A percentile compares a stretch with the other conserved stretches of the same genome.
These are phyloP conservation scores for Brienomyrus brachyistius DNA, from an alignment of 2,113 vertebrate species.

Conservation along the genomic window DNA sequence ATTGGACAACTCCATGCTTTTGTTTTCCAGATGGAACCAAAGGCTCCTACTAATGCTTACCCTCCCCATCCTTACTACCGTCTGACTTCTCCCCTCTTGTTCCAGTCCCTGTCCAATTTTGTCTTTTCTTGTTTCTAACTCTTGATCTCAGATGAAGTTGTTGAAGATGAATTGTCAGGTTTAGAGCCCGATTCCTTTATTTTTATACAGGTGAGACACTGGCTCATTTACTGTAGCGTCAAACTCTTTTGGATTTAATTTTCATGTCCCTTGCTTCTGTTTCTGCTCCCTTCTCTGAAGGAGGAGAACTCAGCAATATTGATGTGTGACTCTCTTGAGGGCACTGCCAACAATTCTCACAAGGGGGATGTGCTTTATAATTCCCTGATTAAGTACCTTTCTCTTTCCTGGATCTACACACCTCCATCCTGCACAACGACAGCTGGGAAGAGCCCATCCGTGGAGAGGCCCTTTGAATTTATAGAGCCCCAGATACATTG, in stretches of 20 bases:
- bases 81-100: background rate
- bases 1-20: constrained; percentile 33
- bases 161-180: background rate
- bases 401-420: constrained; percentile 23
- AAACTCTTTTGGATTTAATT: background rate
- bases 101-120: background rate
- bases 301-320: constrained; percentile 21
- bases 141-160: background rate
- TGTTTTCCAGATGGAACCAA: constrained; percentile 27
- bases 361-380: constrained; percentile 32
- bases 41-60: constrained; percentile 10
- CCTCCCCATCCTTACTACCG: background rate
- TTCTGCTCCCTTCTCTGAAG: background rate
- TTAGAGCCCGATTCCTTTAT: background rate
- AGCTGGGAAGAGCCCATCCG: constrained; percentile 39
- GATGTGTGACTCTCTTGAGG: constrained; percentile 48
- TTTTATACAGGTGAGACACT: background rate
- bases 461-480: constrained; percentile 21
- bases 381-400: constrained; percentile 46
- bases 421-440: constrained; percentile 37
- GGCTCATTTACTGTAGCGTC: background rate
- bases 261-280: background rate
- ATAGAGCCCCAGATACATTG: constrained; percentile 30
- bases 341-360: constrained; percentile 34
- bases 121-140: background rate